Evolutionary conservation across 2,797 vertebrate genomes (phyloP), one percentile per base, ranked within the genome.

Genomic region (Aphelocoma californica): DNA sequence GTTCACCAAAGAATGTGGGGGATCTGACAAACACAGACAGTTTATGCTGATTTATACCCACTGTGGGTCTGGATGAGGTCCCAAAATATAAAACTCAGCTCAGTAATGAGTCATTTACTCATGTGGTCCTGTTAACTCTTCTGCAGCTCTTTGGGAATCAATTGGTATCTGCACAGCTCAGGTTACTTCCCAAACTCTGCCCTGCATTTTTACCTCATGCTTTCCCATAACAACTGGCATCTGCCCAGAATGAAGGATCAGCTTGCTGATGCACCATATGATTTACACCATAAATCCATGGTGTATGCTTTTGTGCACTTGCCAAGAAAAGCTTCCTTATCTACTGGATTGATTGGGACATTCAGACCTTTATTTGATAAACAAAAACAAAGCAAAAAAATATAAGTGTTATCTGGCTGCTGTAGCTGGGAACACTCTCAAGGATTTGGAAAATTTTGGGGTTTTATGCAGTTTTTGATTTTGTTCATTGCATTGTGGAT

Each of bases 11-110:
- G 31, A 66, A 44, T 28, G 19, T 44, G 4, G 4, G 4, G 4
- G 14, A 47, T 62, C 51, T 70, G 67, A 74, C 44, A 89, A 81
- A 90, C 42, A 48, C 25, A 86, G 50, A 12, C 25, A 44, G 31
- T 50, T 93, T 78, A 62, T 84, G 51, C n/a, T 94, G 73, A 88
- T 93, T 86, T 94, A 79, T 79, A 79, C 24, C 7, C 57, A 42
- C 66, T 40, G 5, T 25, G 36, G 19, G 14, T 58, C 70, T 91
- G 34, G 10, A 32, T 4, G 8, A 32, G 0, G 1, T 69, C 38
- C 34, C 81, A 65, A 90, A 89, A 40, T 54, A 31, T 20, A 82
- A 85, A 92, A 64, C 40, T 64, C 51, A 61, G 24, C 38, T 70
- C 0, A 0, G 53, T 67, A 87, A 92, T 5, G 51, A 86, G 64